Conservation (phyloP, 2,888 invertebrate species). For the Ptilodon capucinus region DNA sequence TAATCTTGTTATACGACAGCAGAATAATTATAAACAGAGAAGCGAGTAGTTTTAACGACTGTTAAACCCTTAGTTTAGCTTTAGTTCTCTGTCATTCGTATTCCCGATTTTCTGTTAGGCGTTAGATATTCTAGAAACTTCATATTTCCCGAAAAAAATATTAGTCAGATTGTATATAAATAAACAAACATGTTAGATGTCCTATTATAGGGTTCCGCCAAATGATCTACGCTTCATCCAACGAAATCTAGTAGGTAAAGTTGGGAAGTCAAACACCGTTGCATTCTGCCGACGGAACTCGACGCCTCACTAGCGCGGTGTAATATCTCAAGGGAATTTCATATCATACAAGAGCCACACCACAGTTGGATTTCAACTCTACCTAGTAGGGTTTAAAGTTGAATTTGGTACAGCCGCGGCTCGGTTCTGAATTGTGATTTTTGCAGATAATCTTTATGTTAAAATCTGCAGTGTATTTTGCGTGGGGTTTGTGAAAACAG, state of each 20-base stretch:
- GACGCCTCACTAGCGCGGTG: neutral
- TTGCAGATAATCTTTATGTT: slow-evolving; percentile 40
- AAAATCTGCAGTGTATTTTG: slow-evolving; percentile 32
- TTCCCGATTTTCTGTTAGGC: too few relatives aligned
- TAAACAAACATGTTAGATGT: neutral
- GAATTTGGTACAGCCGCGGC: slow-evolving; percentile 4
- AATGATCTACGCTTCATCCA: neutral
- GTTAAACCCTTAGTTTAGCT: too few relatives aligned
- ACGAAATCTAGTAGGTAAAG: neutral
- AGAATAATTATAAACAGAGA: too few relatives aligned
- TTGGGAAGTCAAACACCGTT: neutral
- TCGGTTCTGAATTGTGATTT: slow-evolving; percentile 24
- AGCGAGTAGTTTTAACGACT: too few relatives aligned
- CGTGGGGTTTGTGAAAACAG: slow-evolving; percentile 22
- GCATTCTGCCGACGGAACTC: neutral
- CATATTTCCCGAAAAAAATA: too few relatives aligned
- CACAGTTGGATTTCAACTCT: neutral
- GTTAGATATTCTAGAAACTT: too few relatives aligned
- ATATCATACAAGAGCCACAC: neutral
- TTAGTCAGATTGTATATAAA: neutral
- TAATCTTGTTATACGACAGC: too few relatives aligned
- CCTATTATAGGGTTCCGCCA: neutral
- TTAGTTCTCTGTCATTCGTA: too few relatives aligned
- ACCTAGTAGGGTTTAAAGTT: neutral
- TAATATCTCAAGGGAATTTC: slow-evolving; percentile 3